Base-by-base conservation (phyloP, 2,797 vertebrate genomes). In the Etheostoma nigrum region DNA sequence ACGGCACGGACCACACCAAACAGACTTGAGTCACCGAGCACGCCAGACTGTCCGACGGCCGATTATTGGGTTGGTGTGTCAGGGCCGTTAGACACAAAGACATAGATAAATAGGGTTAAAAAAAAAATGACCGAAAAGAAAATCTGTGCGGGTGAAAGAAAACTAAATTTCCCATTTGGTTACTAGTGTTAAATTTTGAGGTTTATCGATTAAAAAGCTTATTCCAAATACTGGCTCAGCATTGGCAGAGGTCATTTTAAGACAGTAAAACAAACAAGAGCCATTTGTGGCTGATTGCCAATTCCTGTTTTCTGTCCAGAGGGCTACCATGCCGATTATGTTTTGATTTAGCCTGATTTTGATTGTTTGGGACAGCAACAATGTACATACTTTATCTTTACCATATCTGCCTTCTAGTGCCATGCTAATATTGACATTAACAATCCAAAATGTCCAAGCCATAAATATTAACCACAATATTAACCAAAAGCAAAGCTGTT, bases 281-380 rank as follows among this genome's bases (percentile, higher is more conserved):
- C 5, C 25, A 36, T 65, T 60, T 68, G 52, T 47, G 47, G 61
- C 71, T 81, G 58, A 85, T 79, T 85, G 42, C 49, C 3, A 6
- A 65, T 59, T 60, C 9, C 47, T 79, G 74, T 73, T 77, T 67
- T 55, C 9, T 15, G 44, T 67, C 40, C 19, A 21, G 54, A 65
- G 36, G 48, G 45, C n/a, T 42, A 27, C 21, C 73, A 51, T 54
- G 13, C 52, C 48, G 23, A n/a, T 67, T 60, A 40, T 8, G 57
- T 23, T 74, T 51, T 70, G 33, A 51, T 55, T 69, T 23, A 70
- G 27, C 53, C 18, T 45, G 58, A 72, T 76, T 72, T 53, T 52
- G 27, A 65, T 61, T 81, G 71, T 79, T 72, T 67, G 55, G 36
- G 51, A 53, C 0, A 1, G 48, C 60, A 47, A 63, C 79, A 58